Evolutionary conservation across 30 jellyfish, hydroid and myxozoan species (phyloP).

Genomic region (Euphysa ruthae): DNA sequence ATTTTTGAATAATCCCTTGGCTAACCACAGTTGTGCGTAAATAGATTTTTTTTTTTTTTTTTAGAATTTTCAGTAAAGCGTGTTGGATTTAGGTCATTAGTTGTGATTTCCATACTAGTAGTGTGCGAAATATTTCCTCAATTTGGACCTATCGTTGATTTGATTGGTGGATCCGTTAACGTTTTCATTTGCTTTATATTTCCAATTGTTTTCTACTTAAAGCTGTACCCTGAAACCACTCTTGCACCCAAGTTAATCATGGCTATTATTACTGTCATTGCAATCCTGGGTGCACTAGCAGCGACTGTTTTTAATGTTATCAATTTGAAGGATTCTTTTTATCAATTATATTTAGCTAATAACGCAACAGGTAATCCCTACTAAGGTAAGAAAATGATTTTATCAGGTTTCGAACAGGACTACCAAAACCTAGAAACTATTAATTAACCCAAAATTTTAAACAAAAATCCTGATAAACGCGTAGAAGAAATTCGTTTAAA

Average conservation of each 20-base stretch:
- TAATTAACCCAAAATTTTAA: no score
- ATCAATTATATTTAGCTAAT: conserved; percentile 25
- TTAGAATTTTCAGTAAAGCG: conserved; percentile 15
- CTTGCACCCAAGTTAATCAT: not conserved
- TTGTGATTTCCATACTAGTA: conserved; percentile 7
- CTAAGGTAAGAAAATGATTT: no score
- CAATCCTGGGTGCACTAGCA: conserved; percentile 10
- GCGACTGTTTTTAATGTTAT: conserved; percentile 17
- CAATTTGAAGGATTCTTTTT: not conserved
- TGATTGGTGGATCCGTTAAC: conserved; percentile 36
- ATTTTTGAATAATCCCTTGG: no score
- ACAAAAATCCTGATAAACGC: no score
- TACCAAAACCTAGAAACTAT: no score
- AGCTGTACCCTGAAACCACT: conserved; percentile 24
- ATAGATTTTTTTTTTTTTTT: not conserved
- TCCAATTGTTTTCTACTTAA: conserved; percentile 19
- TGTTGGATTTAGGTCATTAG: conserved; percentile 15
- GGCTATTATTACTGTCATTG: not conserved
- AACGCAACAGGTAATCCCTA: conserved; percentile 23
- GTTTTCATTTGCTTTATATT: conserved; percentile 24
- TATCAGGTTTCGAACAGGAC: no score
- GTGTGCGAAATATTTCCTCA: conserved; percentile 29
- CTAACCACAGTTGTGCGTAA: no score
- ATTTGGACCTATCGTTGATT: conserved; percentile 40
- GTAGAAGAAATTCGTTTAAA: no score